A percentile compares a stretch with the other conserved stretches of the same genome.
phyloP scores from a whole-genome alignment of 2,888 invertebrate species.

The Nowickia ferox region DNA sequence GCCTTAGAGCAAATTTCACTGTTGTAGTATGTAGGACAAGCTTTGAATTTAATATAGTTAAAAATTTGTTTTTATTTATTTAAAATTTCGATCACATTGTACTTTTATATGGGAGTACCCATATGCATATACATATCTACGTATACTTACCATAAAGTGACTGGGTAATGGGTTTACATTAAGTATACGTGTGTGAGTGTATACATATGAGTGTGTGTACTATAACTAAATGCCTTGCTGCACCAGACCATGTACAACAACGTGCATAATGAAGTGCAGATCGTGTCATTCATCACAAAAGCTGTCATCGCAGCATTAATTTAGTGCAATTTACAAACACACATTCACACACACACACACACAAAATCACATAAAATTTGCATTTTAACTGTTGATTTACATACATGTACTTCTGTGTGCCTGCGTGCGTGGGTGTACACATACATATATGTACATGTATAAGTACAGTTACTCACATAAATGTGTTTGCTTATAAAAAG shows the following conservation, averaged over 20 bases:
- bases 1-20: no score
- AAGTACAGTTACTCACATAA: no score
- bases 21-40: no score
- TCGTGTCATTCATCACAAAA: conserved; percentile 65
- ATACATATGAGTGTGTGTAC: neutral
- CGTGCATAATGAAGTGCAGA: conserved; percentile 55
- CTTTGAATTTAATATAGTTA: no score
- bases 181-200: no score
- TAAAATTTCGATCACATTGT: no score
- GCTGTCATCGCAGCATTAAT: conserved; percentile 65
- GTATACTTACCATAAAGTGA: neutral
- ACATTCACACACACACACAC: neutral
- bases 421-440: neutral
- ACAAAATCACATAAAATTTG: conserved; percentile 31
- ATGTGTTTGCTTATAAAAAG: no score
- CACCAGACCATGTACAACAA: conserved; percentile 12
- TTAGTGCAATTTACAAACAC: conserved; percentile 20
- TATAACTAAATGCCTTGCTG: neutral
- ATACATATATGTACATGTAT: no score
- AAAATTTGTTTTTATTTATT: no score
- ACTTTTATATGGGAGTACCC: no score
- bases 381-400: conserved; percentile 37
- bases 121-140: no score
- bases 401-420: neutral
- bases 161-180: no score